Conservation (phyloP, 53 echinoderm and acorn worm species). For the Holothuria leucospilota region DNA sequence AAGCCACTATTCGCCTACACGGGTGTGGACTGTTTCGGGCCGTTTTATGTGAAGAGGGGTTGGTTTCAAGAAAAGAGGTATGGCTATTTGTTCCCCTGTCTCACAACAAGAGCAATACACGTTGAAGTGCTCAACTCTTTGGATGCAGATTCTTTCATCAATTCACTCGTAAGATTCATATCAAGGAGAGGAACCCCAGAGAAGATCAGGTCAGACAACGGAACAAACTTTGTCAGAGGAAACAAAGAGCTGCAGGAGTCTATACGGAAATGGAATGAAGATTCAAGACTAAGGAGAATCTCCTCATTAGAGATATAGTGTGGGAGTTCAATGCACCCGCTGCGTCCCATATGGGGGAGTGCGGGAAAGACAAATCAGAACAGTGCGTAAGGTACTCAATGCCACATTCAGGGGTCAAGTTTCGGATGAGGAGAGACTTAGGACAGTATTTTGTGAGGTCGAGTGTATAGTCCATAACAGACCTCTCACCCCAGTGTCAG, state of each 20-base stretch:
- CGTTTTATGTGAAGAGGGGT: neutral
- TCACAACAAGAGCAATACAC: conserved; percentile 50
- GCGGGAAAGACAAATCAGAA: conserved; percentile 37
- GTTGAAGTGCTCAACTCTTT: conserved; percentile 39
- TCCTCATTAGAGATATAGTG: conserved; percentile 16
- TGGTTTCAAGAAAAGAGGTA: conserved; percentile 45
- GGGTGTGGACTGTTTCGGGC: conserved; percentile 63
- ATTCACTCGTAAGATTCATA: conserved; percentile 47
- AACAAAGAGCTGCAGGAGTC: neutral
- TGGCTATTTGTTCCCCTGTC: conserved; percentile 45
- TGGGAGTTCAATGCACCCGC: conserved; percentile 31
- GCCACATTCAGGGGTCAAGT: conserved; percentile 11
- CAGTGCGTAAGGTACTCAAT: conserved; percentile 24
- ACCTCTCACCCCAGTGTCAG: conserved; percentile 29
- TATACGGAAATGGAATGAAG: conserved; percentile 25
- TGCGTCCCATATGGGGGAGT: conserved; percentile 27
- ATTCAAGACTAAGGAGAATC: neutral
- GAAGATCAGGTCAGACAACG: conserved; percentile 54
- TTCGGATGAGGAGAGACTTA: conserved; percentile 42
- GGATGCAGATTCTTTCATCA: conserved; percentile 37
- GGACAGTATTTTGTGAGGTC: conserved; percentile 45
- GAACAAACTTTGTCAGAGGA: conserved; percentile 24
- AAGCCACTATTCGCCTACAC: conserved; percentile 50
- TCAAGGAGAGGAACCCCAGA: conserved; percentile 29
- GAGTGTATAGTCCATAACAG: conserved; percentile 47